Conservation (phyloP, 2,113 vertebrate genomes). For the Ceratotherium simum region DNA sequence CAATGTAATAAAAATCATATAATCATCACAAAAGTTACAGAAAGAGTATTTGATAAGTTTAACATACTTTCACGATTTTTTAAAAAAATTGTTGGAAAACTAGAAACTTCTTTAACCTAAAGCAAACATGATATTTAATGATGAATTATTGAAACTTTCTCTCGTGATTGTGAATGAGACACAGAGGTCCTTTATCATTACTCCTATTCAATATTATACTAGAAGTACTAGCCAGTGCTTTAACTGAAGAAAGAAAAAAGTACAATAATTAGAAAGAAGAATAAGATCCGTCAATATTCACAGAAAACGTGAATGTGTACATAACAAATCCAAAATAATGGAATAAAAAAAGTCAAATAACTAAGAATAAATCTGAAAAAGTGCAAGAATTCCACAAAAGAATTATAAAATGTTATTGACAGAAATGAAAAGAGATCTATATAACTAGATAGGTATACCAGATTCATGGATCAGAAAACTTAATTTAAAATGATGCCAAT, state of each 20-base stretch:
- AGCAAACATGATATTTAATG: not conserved
- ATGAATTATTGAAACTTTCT: not conserved
- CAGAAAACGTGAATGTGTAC: not conserved
- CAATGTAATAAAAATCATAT: not conserved
- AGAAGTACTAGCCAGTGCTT: not conserved
- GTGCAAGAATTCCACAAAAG: not conserved
- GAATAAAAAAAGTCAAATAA: not conserved
- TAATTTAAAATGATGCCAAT: not conserved
- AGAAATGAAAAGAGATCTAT: not conserved
- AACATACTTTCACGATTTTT: not conserved
- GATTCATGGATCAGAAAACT: not conserved
- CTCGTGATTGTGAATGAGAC: not conserved
- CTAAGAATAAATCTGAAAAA: constrained; percentile 37
- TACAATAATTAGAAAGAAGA: not conserved
- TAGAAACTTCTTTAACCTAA: constrained; percentile 18
- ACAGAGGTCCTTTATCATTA: not conserved
- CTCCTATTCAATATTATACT: not conserved
- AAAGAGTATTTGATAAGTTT: not conserved
- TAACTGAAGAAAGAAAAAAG: not conserved
- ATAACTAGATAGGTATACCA: not conserved
- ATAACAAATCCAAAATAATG: not conserved
- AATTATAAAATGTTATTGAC: not conserved
- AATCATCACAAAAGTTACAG: not conserved
- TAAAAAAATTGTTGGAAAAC: not conserved
- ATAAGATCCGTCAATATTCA: not conserved